phyloP scores from a whole-genome alignment of 2,797 vertebrate genomes.

The Lagocephalus sceleratus region DNA sequence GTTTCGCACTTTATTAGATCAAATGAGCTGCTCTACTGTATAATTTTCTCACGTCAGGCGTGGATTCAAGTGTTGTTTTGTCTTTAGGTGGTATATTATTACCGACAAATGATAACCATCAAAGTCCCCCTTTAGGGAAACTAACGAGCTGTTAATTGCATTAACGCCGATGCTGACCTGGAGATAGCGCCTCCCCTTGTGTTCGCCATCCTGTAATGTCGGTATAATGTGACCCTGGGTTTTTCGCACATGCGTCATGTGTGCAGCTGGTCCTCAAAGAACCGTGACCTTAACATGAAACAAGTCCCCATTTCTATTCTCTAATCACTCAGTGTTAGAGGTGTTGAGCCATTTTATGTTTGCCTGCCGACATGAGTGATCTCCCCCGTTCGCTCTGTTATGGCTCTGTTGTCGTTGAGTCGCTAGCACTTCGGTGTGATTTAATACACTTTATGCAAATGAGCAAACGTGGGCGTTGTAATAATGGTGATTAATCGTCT shows the following conservation, averaged over 20 bases:
- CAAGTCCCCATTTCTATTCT: slow-evolving; percentile 27
- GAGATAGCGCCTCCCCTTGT: slow-evolving; percentile 51
- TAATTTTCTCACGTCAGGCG: slow-evolving; percentile 62
- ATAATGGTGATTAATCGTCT: slow-evolving; percentile 37
- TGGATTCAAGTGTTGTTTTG: slow-evolving; percentile 63
- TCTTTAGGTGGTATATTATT: slow-evolving; percentile 72
- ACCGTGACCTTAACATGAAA: neutral
- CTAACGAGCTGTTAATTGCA: slow-evolving; percentile 66
- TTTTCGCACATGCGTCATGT: slow-evolving; percentile 51
- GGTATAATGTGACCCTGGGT: slow-evolving; percentile 51
- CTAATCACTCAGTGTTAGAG: slow-evolving; percentile 41
- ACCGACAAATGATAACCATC: slow-evolving; percentile 70
- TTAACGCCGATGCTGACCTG: slow-evolving; percentile 59
- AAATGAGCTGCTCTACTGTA: slow-evolving; percentile 59
- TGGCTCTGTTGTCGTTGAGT: slow-evolving; percentile 27
- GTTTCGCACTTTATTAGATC: slow-evolving; percentile 37
- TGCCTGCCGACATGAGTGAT: slow-evolving; percentile 22
- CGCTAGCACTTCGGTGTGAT: slow-evolving; percentile 41
- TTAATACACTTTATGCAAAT: slow-evolving; percentile 52
- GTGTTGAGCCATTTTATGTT: slow-evolving; percentile 25
- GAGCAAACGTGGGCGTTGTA: slow-evolving; percentile 25
- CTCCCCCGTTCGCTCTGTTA: slow-evolving; percentile 6
- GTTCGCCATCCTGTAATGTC: slow-evolving; percentile 50
- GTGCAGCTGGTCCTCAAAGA: slow-evolving; percentile 43
- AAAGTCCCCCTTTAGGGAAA: slow-evolving; percentile 54